Evolutionary conservation across 2,797 vertebrate genomes (phyloP), one percentile per base, ranked within the genome.

Genomic region (Lithobates sylvaticus): DNA sequence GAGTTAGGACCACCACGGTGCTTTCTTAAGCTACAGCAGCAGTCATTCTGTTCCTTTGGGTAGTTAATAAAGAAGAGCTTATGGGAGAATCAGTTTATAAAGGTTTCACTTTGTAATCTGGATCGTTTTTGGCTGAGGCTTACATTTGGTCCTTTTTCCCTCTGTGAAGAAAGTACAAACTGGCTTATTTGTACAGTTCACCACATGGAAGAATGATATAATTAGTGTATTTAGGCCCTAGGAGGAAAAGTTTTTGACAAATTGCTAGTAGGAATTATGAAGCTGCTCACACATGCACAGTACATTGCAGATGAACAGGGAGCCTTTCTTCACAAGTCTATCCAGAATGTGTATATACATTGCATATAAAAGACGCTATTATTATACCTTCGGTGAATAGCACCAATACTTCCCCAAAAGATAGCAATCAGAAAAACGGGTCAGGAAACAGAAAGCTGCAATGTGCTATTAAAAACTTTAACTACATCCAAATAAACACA

Each of bases 1-100:
- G 90, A 94, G 93, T 92, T 90, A 92, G 61, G 94, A 95, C 95
- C 92, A 95, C 94, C 94, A 77, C 91, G 85, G 92, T 85, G 93
- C 92, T 84, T 50, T 64, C 29, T 54, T 76, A 89, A 89, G 92
- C 89, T 92, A 92, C 90, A 92, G 93, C 91, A 90, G 85, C 88
- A 87, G 80, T 89, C 82, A 88, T 82, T 81, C 21, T 32, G 78
- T 88, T 92, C 93, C 91, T 93, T 88, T 73, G 90, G 91, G 90
- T 85, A 92, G 89, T 93, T 93, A 92, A 94, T 93, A 92, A 92
- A 93, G 93, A 91, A 93, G 92, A 91, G 89, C 92, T 91, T 70
- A 82, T 90, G 88, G 90, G 88, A 69, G 89, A 93, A 91, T 83
- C 88, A 88, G 82, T 84, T 90, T 83, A 85, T 86, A 86, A 92